These are phyloP conservation scores for Colletes gigas DNA, from an alignment of 1,140 invertebrate species.

Conservation along the genomic window DNA sequence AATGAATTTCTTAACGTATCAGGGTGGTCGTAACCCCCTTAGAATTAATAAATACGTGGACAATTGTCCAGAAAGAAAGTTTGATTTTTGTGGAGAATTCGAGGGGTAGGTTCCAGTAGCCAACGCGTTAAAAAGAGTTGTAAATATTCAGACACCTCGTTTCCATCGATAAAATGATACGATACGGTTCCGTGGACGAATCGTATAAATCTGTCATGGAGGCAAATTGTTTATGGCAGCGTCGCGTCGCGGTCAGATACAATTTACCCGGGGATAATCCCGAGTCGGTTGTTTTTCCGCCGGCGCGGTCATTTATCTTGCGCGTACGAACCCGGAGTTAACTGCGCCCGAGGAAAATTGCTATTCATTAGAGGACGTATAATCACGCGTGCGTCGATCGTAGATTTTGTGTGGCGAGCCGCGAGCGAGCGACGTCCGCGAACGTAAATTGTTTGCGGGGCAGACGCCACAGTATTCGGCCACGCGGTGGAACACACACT, in stretches of 20 bases:
- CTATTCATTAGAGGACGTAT: constrained; percentile 40
- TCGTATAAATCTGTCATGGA: constrained; percentile 10
- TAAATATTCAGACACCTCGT: not conserved
- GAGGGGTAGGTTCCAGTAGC: too few relatives aligned
- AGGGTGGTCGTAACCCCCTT: too few relatives aligned
- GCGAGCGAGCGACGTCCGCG: constrained; percentile 7
- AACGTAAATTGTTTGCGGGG: constrained; percentile 27
- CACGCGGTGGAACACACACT: constrained; percentile 11
- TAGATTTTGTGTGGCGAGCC: constrained; percentile 17
- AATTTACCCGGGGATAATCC: constrained; percentile 43
- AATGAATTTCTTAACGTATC: too few relatives aligned
- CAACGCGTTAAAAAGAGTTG: too few relatives aligned
- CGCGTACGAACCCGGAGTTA: constrained; percentile 7
- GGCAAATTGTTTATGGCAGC: constrained; percentile 1
- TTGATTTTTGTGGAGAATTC: too few relatives aligned
- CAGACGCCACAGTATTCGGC: constrained; percentile 52
- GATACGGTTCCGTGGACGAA: not conserved
- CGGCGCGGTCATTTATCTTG: not conserved
- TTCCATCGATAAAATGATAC: too few relatives aligned
- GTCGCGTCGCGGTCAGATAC: not conserved
- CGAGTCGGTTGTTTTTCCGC: constrained; percentile 14
- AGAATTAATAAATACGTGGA: too few relatives aligned
- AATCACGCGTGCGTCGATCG: constrained; percentile 22
- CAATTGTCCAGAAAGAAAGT: too few relatives aligned
- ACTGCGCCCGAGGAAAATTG: constrained; percentile 28